Evolutionary conservation across 2,113 vertebrate genomes (phyloP), one percentile per base, ranked within the genome.

Genomic region (Hydrolagus affinis): DNA sequence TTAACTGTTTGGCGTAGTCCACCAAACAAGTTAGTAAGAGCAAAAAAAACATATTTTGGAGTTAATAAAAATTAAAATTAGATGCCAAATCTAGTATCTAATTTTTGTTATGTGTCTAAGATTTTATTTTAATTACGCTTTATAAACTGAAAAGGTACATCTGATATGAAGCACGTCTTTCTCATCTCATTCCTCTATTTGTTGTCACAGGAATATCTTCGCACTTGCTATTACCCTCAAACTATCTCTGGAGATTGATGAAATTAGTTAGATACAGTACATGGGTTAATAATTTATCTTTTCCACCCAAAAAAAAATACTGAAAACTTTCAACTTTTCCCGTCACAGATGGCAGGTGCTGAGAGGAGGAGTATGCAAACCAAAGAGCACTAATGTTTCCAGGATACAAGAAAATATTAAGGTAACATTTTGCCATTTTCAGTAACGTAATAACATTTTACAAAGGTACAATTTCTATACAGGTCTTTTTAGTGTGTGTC

Each of bases 381-480:
- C 93, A 3, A 94, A 94, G 86, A 94, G 93, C 1, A 87, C 93
- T 85, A 94, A 91, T 0, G 88, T 91, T 7, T 90, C 91, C 57
- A 92, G 93, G 87, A 94, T 94, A 86, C 88, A 92, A 85, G 86
- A 94, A 87, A 94, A 94, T 88, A 23, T 92, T 66, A 85, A 89
- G 87, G 89, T 89, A 80, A 74, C 15, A 28, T 1, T 83, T 80
- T 78, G 23, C 11, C 2, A 28, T 56, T 75, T 11, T 28, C 23
- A 80, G 19, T 80, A 1, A 7, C 11, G 17, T 62, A 80, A 3
- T 44, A 44, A 60, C 19, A 12, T 56, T 8, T 83, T 64, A 15
- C 25, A 83, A 83, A 78, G 44, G 44, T 44, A 44, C 6, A 44
- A 44, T 44, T 44, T 44, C 44, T 44, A 2, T 78, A 23, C 11